Evolutionary conservation across 2,113 vertebrate species (phyloP).

Genomic region (Lutjanus erythropterus): DNA sequence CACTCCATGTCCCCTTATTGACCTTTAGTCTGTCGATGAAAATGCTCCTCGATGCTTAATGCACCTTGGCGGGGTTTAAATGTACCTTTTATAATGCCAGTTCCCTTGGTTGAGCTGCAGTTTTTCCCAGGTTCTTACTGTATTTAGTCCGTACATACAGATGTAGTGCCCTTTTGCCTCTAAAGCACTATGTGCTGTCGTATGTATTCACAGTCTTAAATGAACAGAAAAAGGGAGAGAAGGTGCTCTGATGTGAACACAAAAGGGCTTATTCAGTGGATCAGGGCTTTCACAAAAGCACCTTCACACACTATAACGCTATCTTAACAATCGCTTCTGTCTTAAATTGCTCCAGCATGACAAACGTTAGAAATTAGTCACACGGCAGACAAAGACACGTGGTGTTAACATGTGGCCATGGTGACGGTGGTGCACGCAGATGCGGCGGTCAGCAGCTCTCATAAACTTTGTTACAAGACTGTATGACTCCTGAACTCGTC

Average conservation of each 20-base stretch:
- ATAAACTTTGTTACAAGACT: too few relatives aligned
- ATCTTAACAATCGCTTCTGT: neutral
- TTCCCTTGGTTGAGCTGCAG: conserved; percentile 15
- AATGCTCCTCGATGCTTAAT: conserved; percentile 68
- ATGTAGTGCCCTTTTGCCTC: conserved; percentile 13
- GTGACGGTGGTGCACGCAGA: too few relatives aligned
- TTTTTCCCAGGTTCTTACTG: conserved; percentile 26
- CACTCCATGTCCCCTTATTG: conserved; percentile 75
- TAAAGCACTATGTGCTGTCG: neutral
- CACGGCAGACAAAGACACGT: neutral
- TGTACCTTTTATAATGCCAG: conserved; percentile 62
- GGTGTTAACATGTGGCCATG: too few relatives aligned
- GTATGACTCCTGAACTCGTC: too few relatives aligned
- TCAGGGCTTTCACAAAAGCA: neutral
- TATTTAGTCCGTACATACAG: conserved; percentile 13
- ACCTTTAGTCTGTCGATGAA: conserved; percentile 75
- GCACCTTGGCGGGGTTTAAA: conserved; percentile 58
- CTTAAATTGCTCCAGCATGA: neutral
- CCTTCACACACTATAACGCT: neutral
- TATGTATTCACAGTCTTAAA: neutral
- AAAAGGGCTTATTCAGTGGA: neutral
- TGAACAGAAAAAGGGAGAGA: neutral
- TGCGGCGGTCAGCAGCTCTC: too few relatives aligned
- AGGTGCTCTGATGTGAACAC: neutral
- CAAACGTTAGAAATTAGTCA: neutral